phyloP scores from a whole-genome alignment of 2,888 invertebrate genomes.

The Aphodius sticticus region DNA sequence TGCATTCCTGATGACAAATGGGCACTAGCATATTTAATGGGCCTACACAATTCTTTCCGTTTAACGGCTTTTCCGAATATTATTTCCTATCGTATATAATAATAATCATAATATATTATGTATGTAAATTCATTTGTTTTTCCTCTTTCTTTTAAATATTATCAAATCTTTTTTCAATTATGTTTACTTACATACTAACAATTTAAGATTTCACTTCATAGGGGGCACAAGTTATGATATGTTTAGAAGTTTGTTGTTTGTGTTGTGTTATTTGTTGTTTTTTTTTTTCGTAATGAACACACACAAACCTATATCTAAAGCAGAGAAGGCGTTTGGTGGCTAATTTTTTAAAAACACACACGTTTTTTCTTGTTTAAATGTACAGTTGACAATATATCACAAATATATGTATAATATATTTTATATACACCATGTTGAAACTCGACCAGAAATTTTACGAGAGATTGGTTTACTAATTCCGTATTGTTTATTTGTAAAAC shows the following conservation, averaged over 20 bases:
- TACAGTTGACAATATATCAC: slow-evolving; percentile 52
- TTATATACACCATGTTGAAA: neutral
- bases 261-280: slow-evolving; percentile 41
- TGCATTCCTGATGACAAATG: neutral
- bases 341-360: slow-evolving; percentile 52
- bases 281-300: neutral
- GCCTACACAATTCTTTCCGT: slow-evolving; percentile 27
- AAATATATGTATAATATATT: slow-evolving; percentile 22
- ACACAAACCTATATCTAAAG: slow-evolving; percentile 64
- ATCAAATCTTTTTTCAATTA: slow-evolving; percentile 59
- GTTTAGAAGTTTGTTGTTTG: slow-evolving; percentile 78
- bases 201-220: slow-evolving; percentile 69
- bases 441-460: neutral
- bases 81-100: slow-evolving; percentile 30
- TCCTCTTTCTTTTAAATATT: slow-evolving; percentile 56
- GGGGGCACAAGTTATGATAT: slow-evolving; percentile 83
- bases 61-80: neutral
- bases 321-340: slow-evolving; percentile 65
- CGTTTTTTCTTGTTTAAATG: slow-evolving; percentile 40
- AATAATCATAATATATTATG: slow-evolving; percentile 38
- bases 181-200: slow-evolving; percentile 60
- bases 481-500: too few species aligned
- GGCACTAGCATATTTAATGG: slow-evolving; percentile 19
- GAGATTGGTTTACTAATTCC: neutral
- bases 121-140: slow-evolving; percentile 39